phyloP scores from a whole-genome alignment of 1,140 invertebrate genomes.

The Anastatus disparis region DNA sequence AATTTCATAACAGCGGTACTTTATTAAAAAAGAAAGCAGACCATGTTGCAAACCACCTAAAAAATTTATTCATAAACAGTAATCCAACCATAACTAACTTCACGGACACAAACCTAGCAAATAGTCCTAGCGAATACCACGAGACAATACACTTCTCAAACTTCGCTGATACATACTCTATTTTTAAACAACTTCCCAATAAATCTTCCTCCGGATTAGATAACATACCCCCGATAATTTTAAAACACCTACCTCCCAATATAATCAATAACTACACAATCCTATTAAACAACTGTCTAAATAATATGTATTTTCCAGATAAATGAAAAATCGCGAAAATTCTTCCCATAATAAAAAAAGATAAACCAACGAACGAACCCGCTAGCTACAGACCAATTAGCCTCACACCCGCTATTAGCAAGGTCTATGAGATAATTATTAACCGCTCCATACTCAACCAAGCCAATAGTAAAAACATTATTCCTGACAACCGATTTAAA shows the following conservation, averaged over 20 bases:
- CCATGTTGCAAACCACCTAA: not conserved
- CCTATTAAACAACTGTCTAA: slow-evolving; percentile 7
- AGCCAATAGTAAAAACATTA: slow-evolving; percentile 40
- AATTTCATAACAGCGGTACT: not conserved
- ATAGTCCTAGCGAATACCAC: not conserved
- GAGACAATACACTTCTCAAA: not conserved
- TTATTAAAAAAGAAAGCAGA: not conserved
- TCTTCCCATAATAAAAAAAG: too few relatives aligned
- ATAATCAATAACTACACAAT: not conserved
- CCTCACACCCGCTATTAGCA: slow-evolving; percentile 49
- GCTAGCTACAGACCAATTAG: slow-evolving; percentile 52
- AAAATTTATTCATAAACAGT: not conserved
- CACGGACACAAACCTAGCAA: not conserved
- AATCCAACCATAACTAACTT: not conserved
- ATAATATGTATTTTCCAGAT: not conserved
- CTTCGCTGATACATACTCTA: not conserved
- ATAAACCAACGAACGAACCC: not conserved
- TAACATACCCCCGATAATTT: slow-evolving; percentile 3
- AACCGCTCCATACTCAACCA: not conserved
- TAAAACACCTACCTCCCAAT: not conserved
- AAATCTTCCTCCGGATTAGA: slow-evolving; percentile 6
- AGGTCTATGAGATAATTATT: slow-evolving; percentile 42
- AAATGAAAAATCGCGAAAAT: slow-evolving; percentile 13
- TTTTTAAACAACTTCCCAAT: slow-evolving; percentile 2
- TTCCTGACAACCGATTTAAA: slow-evolving; percentile 41